Evolutionary conservation across 2,888 invertebrate genomes (phyloP), one percentile per base, ranked within the genome.

Genomic region (Amblyjoppa fuscipennis): DNA sequence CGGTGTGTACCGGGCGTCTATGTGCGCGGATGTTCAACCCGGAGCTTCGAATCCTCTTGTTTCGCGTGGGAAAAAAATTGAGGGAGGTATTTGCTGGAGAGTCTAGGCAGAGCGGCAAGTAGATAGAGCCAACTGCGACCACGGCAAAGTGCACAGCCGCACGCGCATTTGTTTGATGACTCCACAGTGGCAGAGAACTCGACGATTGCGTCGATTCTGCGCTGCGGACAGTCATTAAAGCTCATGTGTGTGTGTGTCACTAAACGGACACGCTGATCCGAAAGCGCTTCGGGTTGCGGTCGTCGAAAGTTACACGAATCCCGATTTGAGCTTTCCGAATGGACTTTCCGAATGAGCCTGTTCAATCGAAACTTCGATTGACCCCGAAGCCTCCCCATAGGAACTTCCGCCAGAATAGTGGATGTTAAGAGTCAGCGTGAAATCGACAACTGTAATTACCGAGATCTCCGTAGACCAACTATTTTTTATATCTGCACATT

Each of bases 111-210:
- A 81, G 81, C 68, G 53, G 28, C 59, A 81, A 81, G 78, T 84
- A 77, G 68, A 31, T 56, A 28, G 73, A 59, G 59, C 69, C 59
- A 41, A 81, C 81, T 68, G 38, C 1, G 69, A 81, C 69, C 81
- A 56, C 84, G 64, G 78, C 61, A 76, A 74, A 78, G 81, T 64
- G 77, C 71, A 77, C 74, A 64, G 69, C 45, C 13, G 74, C 71
- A 25, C 45, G 51, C 51, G 28, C 16, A 69, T 77, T 81, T 70
- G 84, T 77, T 81, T 78, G 84, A 81, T 77, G 77, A 84, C 73
- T 77, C 71, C 13, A 59, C 49, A 53, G 59, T 31, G 75, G 61
- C 78, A 74, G 81, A 81, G 56, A 71, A 75, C 61, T 75, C 51
- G 51, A 25, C 59, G 25, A 25, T 28, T 31, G 20, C 51, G 20